Evolutionary conservation across 2,797 vertebrate species (phyloP).

Genomic region (Enteromius viviparus): DNA sequence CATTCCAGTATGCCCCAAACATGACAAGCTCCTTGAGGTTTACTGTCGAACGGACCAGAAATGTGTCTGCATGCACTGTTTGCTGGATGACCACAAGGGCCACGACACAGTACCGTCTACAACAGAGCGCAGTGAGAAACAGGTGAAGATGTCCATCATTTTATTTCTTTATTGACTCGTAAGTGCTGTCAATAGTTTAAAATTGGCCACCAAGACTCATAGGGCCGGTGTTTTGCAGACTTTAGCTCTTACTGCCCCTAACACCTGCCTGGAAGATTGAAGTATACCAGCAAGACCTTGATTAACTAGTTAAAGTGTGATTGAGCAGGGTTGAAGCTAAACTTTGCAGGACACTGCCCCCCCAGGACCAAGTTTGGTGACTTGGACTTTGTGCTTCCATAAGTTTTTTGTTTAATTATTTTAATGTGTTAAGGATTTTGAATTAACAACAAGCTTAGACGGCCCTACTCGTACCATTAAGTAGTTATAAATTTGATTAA

Average conservation of each 20-base stretch:
- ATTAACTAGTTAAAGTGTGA: no score
- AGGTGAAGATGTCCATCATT: slow-evolving; percentile 36
- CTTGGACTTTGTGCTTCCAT: background rate
- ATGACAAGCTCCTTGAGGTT: slow-evolving; percentile 58
- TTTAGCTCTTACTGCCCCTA: no score
- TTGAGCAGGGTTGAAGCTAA: no score
- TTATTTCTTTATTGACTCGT: background rate
- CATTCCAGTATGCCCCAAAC: slow-evolving; percentile 48
- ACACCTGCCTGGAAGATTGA: no score
- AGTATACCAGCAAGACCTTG: no score
- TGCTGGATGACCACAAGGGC: slow-evolving; percentile 55
- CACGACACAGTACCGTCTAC: slow-evolving; percentile 50
- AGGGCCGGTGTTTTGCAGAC: no score
- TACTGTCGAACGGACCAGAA: slow-evolving; percentile 57
- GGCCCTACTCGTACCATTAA: background rate
- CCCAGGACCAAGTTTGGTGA: no score
- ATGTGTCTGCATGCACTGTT: slow-evolving; percentile 55
- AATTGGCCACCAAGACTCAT: background rate
- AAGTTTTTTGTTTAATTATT: background rate
- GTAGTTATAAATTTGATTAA: no score
- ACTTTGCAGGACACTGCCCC: no score
- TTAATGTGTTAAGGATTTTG: background rate
- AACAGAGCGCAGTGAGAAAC: slow-evolving; percentile 44
- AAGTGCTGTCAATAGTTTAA: background rate
- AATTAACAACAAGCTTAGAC: background rate